A percentile compares a stretch with the other conserved stretches of the same genome.
phyloP scores from a whole-genome alignment of 1,140 invertebrate species.

The Diorhabda carinulata region DNA sequence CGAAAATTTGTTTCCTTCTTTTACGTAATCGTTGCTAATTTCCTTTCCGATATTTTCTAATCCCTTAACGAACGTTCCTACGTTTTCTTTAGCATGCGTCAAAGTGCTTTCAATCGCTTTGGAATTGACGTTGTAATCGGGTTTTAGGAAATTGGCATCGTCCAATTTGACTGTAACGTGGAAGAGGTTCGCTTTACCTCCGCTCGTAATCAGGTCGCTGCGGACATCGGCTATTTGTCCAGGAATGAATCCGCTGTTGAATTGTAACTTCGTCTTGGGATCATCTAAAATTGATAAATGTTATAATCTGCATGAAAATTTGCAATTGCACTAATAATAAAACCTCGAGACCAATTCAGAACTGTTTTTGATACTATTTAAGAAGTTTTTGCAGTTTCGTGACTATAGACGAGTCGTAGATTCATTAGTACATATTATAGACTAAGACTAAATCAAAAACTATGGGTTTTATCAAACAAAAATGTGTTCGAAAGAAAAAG shows the following conservation, averaged over 20 bases:
- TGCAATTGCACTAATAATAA: no score
- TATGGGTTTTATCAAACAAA: no score
- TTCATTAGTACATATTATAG: no score
- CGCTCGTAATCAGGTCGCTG: slow-evolving; percentile 53
- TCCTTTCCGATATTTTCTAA: slow-evolving; percentile 18
- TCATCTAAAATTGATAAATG: slow-evolving; percentile 38
- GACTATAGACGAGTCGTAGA: no score
- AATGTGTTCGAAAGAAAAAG: no score
- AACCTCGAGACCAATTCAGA: no score
- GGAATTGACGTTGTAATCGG: slow-evolving; percentile 58
- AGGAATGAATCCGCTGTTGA: slow-evolving; percentile 55
- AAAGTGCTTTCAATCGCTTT: slow-evolving; percentile 58
- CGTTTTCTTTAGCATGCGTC: slow-evolving; percentile 18
- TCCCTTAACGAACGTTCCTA: slow-evolving; percentile 31
- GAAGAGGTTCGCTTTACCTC: slow-evolving; percentile 57
- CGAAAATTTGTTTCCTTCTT: slow-evolving; percentile 46
- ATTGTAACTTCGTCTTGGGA: slow-evolving; percentile 54
- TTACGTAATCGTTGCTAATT: slow-evolving; percentile 40
- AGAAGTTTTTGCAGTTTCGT: no score
- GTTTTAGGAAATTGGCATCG: slow-evolving; percentile 65
- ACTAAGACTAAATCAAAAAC: no score
- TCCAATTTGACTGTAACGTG: slow-evolving; percentile 59
- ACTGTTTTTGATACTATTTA: no score
- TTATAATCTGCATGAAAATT: no score
- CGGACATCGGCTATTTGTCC: slow-evolving; percentile 63